These are phyloP conservation scores for Seladonia tumulorum DNA, from an alignment of 2,888 invertebrate species.

Conservation along the genomic window DNA sequence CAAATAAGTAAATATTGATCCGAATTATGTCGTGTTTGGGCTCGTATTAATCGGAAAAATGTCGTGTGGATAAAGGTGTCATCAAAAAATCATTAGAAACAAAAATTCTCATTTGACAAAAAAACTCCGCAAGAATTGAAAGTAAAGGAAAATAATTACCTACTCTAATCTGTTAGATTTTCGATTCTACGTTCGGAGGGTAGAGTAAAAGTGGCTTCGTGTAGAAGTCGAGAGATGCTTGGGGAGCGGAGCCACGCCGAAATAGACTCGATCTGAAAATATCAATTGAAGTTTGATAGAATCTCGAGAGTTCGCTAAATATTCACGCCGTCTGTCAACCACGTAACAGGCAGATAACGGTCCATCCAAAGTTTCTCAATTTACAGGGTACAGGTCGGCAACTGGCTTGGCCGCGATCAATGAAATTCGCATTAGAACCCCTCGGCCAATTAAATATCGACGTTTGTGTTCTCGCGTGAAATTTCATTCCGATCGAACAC, in stretches of 20 bases:
- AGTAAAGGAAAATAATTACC: neutral
- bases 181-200: neutral
- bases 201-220: neutral
- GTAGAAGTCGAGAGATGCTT: neutral
- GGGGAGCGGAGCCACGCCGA: neutral
- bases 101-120: neutral
- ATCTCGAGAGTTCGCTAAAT: slow-evolving; percentile 24
- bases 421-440: slow-evolving; percentile 30
- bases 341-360: slow-evolving; percentile 23
- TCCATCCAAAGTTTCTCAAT: slow-evolving; percentile 49
- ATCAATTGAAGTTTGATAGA: slow-evolving; percentile 41
- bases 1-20: neutral
- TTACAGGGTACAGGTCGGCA: neutral
- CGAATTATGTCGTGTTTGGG: too few relatives aligned
- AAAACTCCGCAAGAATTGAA: too few relatives aligned
- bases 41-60: neutral
- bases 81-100: neutral
- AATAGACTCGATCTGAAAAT: slow-evolving; percentile 9
- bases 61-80: neutral
- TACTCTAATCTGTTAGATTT: neutral
- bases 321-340: slow-evolving; percentile 34
- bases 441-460: slow-evolving; percentile 34
- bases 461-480: slow-evolving; percentile 10
- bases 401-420: slow-evolving; percentile 14
- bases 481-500: neutral